A percentile compares a stretch with the other conserved stretches of the same genome.
Conservation (phyloP, 1,140 invertebrate genomes). For the Trissolcus basalis region DNA sequence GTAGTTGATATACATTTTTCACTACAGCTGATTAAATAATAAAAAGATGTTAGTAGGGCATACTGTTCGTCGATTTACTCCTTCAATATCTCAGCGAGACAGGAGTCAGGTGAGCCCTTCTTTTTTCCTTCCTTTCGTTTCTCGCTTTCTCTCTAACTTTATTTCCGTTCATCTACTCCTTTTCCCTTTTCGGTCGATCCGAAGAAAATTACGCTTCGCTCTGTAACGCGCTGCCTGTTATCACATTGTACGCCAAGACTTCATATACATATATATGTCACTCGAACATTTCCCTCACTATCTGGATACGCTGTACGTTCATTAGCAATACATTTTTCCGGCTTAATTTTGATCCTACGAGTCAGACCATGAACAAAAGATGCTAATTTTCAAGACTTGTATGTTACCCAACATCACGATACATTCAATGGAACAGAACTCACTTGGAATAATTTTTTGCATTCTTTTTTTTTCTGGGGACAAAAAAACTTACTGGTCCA, state of each 20-base stretch:
- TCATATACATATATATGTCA: background rate
- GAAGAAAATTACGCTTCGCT: conserved; percentile 27
- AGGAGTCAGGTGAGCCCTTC: conserved; percentile 31
- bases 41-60: conserved; percentile 31
- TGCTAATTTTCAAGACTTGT: too few relatives aligned
- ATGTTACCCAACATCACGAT: too few relatives aligned
- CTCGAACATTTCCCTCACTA: background rate
- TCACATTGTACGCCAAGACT: conserved; percentile 3
- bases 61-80: conserved; percentile 48
- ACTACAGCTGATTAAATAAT: conserved; percentile 50
- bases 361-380: too few relatives aligned
- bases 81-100: conserved; percentile 53
- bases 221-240: conserved; percentile 1
- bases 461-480: too few relatives aligned
- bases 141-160: conserved; percentile 28
- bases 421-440: too few relatives aligned
- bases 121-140: conserved; percentile 36
- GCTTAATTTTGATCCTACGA: too few relatives aligned
- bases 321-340: too few relatives aligned
- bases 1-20: conserved; percentile 1
- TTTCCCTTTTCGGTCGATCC: conserved; percentile 25
- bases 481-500: conserved; percentile 67
- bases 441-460: too few relatives aligned
- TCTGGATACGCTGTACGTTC: too few relatives aligned
- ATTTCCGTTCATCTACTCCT: conserved; percentile 35